Base-by-base conservation (phyloP, 2,113 vertebrate species). In the Carollia perspicillata region DNA sequence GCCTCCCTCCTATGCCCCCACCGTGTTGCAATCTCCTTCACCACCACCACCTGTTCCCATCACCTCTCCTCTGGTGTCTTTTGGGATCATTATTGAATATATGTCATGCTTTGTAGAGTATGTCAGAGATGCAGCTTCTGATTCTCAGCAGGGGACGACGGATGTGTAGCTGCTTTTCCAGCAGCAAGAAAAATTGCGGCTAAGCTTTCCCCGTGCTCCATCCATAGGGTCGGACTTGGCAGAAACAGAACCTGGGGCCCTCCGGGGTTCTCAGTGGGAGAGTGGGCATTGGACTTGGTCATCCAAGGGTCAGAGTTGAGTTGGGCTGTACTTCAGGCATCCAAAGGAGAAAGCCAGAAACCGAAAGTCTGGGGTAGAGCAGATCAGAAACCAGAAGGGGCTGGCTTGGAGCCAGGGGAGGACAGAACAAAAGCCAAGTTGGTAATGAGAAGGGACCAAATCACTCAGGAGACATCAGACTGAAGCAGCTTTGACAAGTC, bases 351-450 rank as follows among this genome's bases (percentile, higher is more conserved):
- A 11, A 87, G 60, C 71, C 60, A 94, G 84, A 93, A 93, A 72
- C 18, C 33, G 8, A 22, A 84, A 77, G 44, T 63, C 40, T 58
- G 4, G 33, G 58, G 14, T 51, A 77, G 84, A 90, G 37, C 71
- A 4, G 51, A 72, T 92, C 33, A 79, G 92, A 93, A 85, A 89
- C 44, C 49, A 90, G 83, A 94, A 85, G 68, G 28, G 44, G 80
- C 60, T 6, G 13, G 75, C 30, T 23, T 53, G 9, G 84, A 84
- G 68, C n/a, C 71, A 94, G 47, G 28, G 18, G n/a, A 85, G 47
- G 40, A 40, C 66, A 94, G 72, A 94, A n/a, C 8, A 33, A 93
- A 93, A 93, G 65, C 77, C 87, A 95, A 33, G 37, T 3, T 86
- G 58, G 28, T 90, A 33, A 96, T 33, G 10, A 90, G 53, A 74